These are phyloP conservation scores for Acipenser ruthenus DNA, from an alignment of 2,797 vertebrate species.

Conservation along the genomic window DNA sequence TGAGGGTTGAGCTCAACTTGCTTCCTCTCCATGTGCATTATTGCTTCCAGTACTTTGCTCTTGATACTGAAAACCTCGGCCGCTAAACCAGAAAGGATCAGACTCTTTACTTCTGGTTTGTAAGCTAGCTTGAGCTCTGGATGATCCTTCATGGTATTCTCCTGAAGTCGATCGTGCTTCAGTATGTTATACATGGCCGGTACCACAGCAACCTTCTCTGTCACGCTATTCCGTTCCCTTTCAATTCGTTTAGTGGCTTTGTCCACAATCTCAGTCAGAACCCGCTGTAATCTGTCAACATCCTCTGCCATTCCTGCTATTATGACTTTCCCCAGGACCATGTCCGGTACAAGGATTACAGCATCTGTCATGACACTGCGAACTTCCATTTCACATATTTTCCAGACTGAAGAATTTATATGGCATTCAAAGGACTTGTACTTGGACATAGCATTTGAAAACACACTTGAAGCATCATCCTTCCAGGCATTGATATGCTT, in stretches of 20 bases:
- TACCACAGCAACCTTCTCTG: slow-evolving; percentile 37
- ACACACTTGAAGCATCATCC: slow-evolving; percentile 37
- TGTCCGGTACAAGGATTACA: slow-evolving; percentile 46
- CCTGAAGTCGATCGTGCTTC: slow-evolving; percentile 38
- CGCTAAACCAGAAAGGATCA: slow-evolving; percentile 57
- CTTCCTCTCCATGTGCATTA: slow-evolving; percentile 38
- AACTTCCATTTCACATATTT: slow-evolving; percentile 43
- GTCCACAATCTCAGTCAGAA: slow-evolving; percentile 36
- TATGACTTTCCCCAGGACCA: slow-evolving; percentile 33
- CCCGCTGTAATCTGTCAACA: slow-evolving; percentile 37
- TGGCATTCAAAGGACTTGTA: slow-evolving; percentile 45
- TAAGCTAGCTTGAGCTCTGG: slow-evolving; percentile 57
- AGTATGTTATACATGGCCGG: slow-evolving; percentile 53
- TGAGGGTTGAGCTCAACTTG: slow-evolving; percentile 34
- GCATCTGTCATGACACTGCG: slow-evolving; percentile 23
- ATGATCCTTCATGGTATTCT: slow-evolving; percentile 33
- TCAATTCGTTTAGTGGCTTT: slow-evolving; percentile 39
- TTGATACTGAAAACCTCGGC: slow-evolving; percentile 57
- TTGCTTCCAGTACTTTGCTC: slow-evolving; percentile 45
- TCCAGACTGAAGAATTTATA: slow-evolving; percentile 49
- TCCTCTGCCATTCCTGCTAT: slow-evolving; percentile 55
- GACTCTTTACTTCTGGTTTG: slow-evolving; percentile 15
- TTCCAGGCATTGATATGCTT: slow-evolving; percentile 57
- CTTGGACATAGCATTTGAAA: slow-evolving; percentile 45
- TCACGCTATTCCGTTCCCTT: slow-evolving; percentile 45